Percentiles rank a stretch among this genome's conserved stretches.
These are phyloP conservation scores for Rotaria magnacalcarata DNA, from an alignment of 2,888 invertebrate genomes.

Conservation along the genomic window DNA sequence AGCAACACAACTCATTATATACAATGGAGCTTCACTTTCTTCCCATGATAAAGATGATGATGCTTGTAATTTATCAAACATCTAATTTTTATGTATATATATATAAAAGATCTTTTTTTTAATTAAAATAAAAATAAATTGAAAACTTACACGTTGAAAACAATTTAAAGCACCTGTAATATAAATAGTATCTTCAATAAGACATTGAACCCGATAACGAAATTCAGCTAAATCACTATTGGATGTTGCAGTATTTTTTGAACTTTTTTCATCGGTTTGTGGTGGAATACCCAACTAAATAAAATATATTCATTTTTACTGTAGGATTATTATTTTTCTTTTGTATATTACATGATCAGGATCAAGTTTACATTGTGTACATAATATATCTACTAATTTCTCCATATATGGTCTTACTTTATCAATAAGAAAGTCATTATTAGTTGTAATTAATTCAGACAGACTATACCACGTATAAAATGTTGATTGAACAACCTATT, in stretches of 20 bases:
- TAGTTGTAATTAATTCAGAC: constrained; percentile 84
- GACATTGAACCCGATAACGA: constrained; percentile 78
- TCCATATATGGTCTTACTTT: constrained; percentile 84
- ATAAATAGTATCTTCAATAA: constrained; percentile 92
- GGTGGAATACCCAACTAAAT: constrained; percentile 72
- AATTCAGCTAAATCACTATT: constrained; percentile 70
- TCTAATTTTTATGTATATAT: constrained; percentile 52
- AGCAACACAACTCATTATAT: constrained; percentile 87
- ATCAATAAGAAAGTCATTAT: constrained; percentile 72
- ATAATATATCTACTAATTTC: constrained; percentile 79
- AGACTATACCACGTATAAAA: constrained; percentile 94
- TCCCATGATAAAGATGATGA: constrained; percentile 73
- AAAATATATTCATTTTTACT: neutral
- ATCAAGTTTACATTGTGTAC: constrained; percentile 89
- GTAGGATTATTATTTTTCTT: neutral
- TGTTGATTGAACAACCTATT: constrained; percentile 74
- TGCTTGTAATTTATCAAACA: constrained; percentile 63
- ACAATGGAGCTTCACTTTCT: constrained; percentile 83
- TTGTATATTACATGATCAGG: constrained; percentile 71
- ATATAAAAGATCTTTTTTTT: neutral
- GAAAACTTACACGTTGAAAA: constrained; percentile 73
- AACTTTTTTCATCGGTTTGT: constrained; percentile 65
- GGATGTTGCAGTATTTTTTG: neutral
- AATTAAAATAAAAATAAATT: neutral
- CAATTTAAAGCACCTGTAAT: constrained; percentile 86